Evolutionary conservation across 2,888 invertebrate genomes (phyloP).

Genomic region (Petrolisthes manimaculis): DNA sequence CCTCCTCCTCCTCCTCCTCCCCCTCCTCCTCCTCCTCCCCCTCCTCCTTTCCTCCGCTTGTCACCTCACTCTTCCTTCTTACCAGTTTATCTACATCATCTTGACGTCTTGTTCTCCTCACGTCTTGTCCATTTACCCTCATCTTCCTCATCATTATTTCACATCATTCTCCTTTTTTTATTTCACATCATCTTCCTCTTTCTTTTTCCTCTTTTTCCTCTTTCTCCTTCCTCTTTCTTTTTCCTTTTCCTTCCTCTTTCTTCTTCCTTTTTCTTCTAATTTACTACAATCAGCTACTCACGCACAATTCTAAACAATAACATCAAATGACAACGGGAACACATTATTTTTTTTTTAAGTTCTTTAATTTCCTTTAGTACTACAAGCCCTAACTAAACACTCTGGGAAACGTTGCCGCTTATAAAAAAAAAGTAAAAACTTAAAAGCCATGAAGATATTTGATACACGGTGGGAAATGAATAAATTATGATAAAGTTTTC

Average conservation of each 20-base stretch:
- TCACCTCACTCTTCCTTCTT: not conserved
- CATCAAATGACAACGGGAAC: too few relatives aligned
- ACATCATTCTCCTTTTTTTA: not conserved
- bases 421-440: too few relatives aligned
- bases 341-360: too few relatives aligned
- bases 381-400: too few relatives aligned
- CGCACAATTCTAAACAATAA: too few relatives aligned
- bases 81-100: not conserved
- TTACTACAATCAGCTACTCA: too few relatives aligned
- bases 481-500: too few relatives aligned
- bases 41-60: not conserved
- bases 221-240: not conserved
- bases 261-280: not conserved
- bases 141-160: not conserved
- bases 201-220: not conserved
- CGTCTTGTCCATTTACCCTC: not conserved
- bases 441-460: too few relatives aligned
- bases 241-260: not conserved
- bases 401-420: too few relatives aligned
- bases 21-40: not conserved
- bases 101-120: not conserved
- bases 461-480: too few relatives aligned
- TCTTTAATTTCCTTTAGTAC: too few relatives aligned
- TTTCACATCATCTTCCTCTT: not conserved
- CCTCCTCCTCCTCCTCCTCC: not conserved